Base-by-base conservation (phyloP, 92 coral and sea anemone species). In the Actinernus sp. region DNA sequence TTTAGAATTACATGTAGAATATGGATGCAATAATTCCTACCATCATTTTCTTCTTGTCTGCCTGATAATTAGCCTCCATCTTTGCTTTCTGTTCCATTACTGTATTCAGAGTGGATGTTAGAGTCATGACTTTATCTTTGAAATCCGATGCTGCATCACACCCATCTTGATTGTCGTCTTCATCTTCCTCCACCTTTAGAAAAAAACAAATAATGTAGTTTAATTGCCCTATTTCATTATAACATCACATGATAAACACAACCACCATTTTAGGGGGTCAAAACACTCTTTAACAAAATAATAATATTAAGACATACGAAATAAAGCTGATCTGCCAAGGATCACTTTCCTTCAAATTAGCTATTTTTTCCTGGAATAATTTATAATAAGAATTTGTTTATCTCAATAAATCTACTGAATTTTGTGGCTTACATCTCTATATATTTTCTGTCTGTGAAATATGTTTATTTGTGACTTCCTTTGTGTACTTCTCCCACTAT, bases 1-100 rank as follows among this genome's bases (percentile, higher is more conserved):
- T 12, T 52, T 24, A 2, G 31, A 52, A 13, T 58, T 20, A 14
- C 9, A 40, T 2, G 14, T 20, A 11, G 6, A 8, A 16, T 38
- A 23, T 4, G 26, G 26, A 13, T 20, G 33, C 32, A 13, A 1
- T 18, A 12, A n/a, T n/a, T n/a, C 82, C 11, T 73, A 91, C 98
- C 95, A 94, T 83, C 91, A 83, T 91, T 52, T 94, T 94, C 60
- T 74, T 91, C 73, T 84, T 94, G 66, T 94, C 98, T 26, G 88
- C 97, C 53, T 94, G 98, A 40, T 87, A 94, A 57, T 81, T 87
- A 54, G 92, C 83, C 49, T 94, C 98, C 98, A 94, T 94, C 55
- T 79, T 94, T 5, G 94, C 55, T 61, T 94, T 94, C 71, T 94
- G 98, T 60, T 94, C 95, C 98, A 94, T 94, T 3, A 94, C 91